Percentiles rank a stretch among this genome's conserved stretches.
These are phyloP conservation scores for Clupea harengus DNA, from an alignment of 2,113 vertebrate genomes.

Conservation along the genomic window DNA sequence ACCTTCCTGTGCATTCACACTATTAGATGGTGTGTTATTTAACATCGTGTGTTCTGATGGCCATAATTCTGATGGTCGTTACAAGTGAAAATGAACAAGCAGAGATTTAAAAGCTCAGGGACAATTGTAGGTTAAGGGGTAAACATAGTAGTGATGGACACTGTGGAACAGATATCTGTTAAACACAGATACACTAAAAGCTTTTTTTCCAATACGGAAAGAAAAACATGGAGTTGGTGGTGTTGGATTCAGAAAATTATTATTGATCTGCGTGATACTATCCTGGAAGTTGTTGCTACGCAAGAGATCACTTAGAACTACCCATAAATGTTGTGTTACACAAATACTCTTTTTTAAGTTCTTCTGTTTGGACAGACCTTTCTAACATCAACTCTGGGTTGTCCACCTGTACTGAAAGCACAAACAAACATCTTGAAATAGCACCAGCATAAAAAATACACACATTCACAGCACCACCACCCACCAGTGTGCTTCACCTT, in stretches of 20 bases:
- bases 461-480: constrained; percentile 10
- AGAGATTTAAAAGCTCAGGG: constrained; percentile 5
- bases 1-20: background rate
- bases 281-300: background rate
- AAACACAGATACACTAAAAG: constrained; percentile 23
- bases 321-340: background rate
- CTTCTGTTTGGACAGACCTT: background rate
- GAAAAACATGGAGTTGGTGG: background rate
- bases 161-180: constrained; percentile 41
- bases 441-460: background rate
- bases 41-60: background rate
- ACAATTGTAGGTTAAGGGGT: constrained; percentile 45
- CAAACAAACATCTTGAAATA: background rate
- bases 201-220: background rate
- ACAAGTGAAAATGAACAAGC: no score
- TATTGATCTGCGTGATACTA: background rate
- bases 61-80: no score
- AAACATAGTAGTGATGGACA: constrained; percentile 51
- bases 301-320: background rate
- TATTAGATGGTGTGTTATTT: background rate
- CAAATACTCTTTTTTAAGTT: background rate
- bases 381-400: background rate
- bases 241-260: background rate
- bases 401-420: background rate
- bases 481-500: constrained; percentile 22